Conservation (phyloP, 2,888 invertebrate species). For the Agriopis marginaria region DNA sequence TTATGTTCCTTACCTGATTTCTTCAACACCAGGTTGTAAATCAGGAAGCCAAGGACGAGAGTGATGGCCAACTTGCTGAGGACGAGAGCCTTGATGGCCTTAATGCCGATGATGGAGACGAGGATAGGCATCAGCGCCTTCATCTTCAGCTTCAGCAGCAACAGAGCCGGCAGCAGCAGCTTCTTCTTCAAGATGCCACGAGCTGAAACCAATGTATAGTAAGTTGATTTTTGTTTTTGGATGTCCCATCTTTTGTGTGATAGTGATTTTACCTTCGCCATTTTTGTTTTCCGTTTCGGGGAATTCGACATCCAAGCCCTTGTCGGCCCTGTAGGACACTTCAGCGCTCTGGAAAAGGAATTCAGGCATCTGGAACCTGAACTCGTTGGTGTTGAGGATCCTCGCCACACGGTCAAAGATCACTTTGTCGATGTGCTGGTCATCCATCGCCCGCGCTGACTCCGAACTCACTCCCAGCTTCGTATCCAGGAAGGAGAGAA, state of each 20-base stretch:
- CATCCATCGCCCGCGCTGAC: conserved; percentile 87
- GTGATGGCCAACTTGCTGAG: conserved; percentile 94
- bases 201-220: conserved; percentile 79
- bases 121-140: conserved; percentile 94
- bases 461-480: conserved; percentile 88
- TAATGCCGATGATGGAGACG: conserved; percentile 91
- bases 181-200: conserved; percentile 94
- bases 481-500: conserved; percentile 91
- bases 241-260: background rate
- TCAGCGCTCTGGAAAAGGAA: conserved; percentile 89
- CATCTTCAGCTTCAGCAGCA: conserved; percentile 93
- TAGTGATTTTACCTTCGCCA: conserved; percentile 78
- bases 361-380: conserved; percentile 90
- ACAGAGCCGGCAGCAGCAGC: conserved; percentile 91
- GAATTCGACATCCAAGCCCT: conserved; percentile 88
- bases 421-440: conserved; percentile 89
- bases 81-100: conserved; percentile 93
- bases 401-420: conserved; percentile 90
- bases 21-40: conserved; percentile 90
- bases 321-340: conserved; percentile 88
- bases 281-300: conserved; percentile 82
- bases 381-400: conserved; percentile 91
- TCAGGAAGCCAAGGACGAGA: conserved; percentile 92
- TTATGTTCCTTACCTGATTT: conserved; percentile 87
- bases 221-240: background rate